Percentiles rank a stretch among this genome's conserved stretches.
Conservation (phyloP, 1,140 invertebrate species). For the Cydia strobilella region DNA sequence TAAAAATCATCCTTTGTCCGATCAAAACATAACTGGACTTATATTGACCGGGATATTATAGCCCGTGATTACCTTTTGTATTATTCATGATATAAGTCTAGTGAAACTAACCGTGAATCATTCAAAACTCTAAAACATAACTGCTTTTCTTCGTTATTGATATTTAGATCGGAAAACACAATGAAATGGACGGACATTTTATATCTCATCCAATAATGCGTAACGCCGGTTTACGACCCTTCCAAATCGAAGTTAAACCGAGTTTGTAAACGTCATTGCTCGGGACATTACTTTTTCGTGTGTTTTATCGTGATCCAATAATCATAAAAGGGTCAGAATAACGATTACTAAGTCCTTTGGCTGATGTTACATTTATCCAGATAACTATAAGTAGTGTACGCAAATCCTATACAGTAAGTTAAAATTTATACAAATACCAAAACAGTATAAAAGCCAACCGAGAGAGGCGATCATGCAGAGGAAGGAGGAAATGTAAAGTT, state of each 20-base stretch:
- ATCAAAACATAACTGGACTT: background rate
- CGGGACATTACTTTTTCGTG: constrained; percentile 24
- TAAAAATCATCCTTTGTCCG: background rate
- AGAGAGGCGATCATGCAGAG: no score
- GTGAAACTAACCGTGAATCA: no score
- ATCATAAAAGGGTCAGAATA: constrained; percentile 17
- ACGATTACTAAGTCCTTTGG: constrained; percentile 10
- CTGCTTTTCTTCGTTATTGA: background rate
- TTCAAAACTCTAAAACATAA: no score
- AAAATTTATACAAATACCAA: no score
- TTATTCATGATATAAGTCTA: no score
- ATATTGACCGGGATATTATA: no score
- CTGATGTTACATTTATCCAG: no score
- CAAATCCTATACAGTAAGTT: no score
- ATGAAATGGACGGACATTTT: background rate
- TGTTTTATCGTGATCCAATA: constrained; percentile 26
- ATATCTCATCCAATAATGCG: constrained; percentile 10
- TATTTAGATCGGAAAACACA: background rate
- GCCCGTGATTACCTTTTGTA: no score
- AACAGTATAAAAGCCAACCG: no score
- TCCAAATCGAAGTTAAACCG: constrained; percentile 17
- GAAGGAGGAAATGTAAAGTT: no score
- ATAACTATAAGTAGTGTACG: no score
- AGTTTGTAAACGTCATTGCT: constrained; percentile 14
- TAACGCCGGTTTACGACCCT: constrained; percentile 13